Base-by-base conservation (phyloP, 1,140 invertebrate genomes). In the Papilio aristodemus region DNA sequence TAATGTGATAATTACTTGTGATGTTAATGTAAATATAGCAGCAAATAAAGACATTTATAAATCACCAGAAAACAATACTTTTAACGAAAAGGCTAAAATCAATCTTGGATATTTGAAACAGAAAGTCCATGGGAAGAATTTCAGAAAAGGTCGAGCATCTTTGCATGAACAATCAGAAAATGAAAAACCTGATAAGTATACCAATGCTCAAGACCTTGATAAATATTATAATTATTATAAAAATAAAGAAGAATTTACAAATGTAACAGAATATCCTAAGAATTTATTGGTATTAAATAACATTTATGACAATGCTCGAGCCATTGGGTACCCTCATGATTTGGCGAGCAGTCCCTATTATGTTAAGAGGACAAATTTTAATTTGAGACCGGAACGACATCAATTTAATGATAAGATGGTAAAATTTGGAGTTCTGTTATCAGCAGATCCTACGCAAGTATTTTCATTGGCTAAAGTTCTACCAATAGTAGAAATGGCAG, bases 401-500 rank as follows among this genome's bases (percentile, higher is more conserved):
- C 78, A 83, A 64, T 84, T 82, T 54, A 57, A 85, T 43, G 79
- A 86, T 19, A 92, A 92, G 69, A 86, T 92, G 39, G 85, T 94
- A 4, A 93, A 92, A 70, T 80, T 96, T 13, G 95, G 94, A 5
- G 94, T 96, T 4, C 92, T 97, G 9, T 93, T 95, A 32, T 95
- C 96, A 0, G 90, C 90, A 4, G 93, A 95, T 79, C 91, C 93
- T 5, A 84, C 78, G 1, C 92, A 94, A 80, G 93, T 94, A 37
- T 95, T 95, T 77, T 94, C 95, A 5, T 80, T 97, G 71, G 92
- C 93, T 6, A 94, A 94, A 76, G 93, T 97, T 25, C 79, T 97
- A 67, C 95, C 96, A 0, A 94, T 96, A 8, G 92, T 97, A 5
- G 89, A 95, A 50, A 89, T 96, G 84, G 96, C 95, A 2, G 93